Evolutionary conservation across 1,140 invertebrate genomes (phyloP).

Genomic region (Papilio machaon): DNA sequence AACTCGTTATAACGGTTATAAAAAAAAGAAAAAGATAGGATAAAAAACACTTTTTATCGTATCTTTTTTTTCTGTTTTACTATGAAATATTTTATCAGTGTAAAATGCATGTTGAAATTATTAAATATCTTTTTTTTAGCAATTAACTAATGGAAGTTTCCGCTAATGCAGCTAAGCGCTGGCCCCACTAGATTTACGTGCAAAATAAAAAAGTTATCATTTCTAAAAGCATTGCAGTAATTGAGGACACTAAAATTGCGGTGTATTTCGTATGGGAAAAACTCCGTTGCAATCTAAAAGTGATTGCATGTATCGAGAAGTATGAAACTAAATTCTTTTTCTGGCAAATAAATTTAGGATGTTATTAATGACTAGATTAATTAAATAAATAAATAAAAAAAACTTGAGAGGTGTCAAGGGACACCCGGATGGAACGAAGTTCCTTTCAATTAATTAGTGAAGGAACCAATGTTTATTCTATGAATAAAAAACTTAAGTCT

Average conservation of each 20-base stretch:
- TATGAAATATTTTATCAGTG: neutral
- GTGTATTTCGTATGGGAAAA: neutral
- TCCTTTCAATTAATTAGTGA: no score
- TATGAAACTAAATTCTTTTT: neutral
- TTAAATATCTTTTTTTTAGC: neutral
- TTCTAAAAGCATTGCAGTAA: slow-evolving; percentile 5
- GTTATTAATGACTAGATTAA: no score
- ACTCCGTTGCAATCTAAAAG: neutral
- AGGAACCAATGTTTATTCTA: no score
- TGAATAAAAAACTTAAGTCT: no score
- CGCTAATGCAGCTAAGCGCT: slow-evolving; percentile 5
- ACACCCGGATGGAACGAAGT: no score
- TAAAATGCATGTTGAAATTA: neutral
- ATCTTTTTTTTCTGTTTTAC: neutral
- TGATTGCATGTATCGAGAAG: neutral
- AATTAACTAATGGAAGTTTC: slow-evolving; percentile 2
- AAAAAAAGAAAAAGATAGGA: no score
- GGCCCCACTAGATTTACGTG: slow-evolving; percentile 8
- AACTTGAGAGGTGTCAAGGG: no score
- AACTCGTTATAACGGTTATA: no score
- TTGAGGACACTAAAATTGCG: neutral
- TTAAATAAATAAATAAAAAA: no score
- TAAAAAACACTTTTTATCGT: no score
- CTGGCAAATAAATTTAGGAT: neutral
- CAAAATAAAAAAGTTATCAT: slow-evolving; percentile 10